phyloP scores from a whole-genome alignment of 1,140 invertebrate species.

The Hermetia illucens region DNA sequence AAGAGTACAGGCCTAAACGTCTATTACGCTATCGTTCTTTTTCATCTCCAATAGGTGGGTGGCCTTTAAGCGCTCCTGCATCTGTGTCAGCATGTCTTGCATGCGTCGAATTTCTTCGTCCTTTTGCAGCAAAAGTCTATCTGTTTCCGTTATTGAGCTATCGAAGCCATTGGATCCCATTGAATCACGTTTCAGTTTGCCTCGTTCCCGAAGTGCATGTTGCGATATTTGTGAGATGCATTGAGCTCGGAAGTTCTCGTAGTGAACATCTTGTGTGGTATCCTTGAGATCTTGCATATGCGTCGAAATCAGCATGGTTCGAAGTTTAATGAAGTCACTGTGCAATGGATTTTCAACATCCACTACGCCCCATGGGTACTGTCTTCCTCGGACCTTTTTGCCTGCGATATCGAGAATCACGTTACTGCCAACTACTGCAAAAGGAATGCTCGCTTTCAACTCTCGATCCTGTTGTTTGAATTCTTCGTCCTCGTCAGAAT shows the following conservation, averaged over 20 bases:
- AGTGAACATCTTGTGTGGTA: slow-evolving; percentile 88
- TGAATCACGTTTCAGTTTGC: slow-evolving; percentile 78
- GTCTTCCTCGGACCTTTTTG: slow-evolving; percentile 72
- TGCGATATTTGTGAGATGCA: slow-evolving; percentile 82
- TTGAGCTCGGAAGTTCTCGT: slow-evolving; percentile 89
- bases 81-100: slow-evolving; percentile 92
- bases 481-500: slow-evolving; percentile 85
- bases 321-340: slow-evolving; percentile 92
- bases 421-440: slow-evolving; percentile 93
- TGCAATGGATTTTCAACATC: slow-evolving; percentile 97
- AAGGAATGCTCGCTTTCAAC: slow-evolving; percentile 82
- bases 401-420: slow-evolving; percentile 87
- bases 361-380: slow-evolving; percentile 97
- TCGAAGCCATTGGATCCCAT: slow-evolving; percentile 50
- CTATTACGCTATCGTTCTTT: slow-evolving; percentile 67
- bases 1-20: slow-evolving; percentile 45
- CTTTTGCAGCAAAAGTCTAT: slow-evolving; percentile 74
- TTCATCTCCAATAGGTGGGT: slow-evolving; percentile 46
- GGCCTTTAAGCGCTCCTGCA: slow-evolving; percentile 89
- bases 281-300: slow-evolving; percentile 94
- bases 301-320: slow-evolving; percentile 92
- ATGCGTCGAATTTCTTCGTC: slow-evolving; percentile 90
- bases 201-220: slow-evolving; percentile 61
- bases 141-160: slow-evolving; percentile 67
- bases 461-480: slow-evolving; percentile 84